Base-by-base conservation (phyloP, 2,888 invertebrate genomes). In the Zeuzera pyrina region DNA sequence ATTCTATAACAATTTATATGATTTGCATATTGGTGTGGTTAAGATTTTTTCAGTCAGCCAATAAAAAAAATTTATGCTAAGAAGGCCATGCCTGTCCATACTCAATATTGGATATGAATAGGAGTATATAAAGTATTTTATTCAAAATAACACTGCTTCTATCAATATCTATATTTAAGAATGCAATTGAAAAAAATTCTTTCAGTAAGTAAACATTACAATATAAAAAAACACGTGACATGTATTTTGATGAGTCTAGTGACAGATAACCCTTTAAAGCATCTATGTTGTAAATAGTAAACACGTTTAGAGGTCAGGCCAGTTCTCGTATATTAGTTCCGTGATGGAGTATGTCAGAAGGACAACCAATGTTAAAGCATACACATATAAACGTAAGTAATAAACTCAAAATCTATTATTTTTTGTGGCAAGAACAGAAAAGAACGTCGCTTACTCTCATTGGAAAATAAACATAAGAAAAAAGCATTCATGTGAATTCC, bases 281-380 rank as follows among this genome's bases (percentile, higher is more conserved):
- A 12, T 6, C 12, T 25, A 8, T 25, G 13, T 12, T 25, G 8
- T 41, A 44, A 42, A 60, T 60, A 66, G 59, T 53, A 62, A 40
- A 65, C 49, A 56, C 52, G 51, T 56, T 52, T 59, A 62, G 66
- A 74, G 73, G 69, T 71, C 70, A 69, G 67, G 69, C 63, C 45
- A 53, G 63, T 67, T 62, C 51, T 52, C 30, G 31, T 29, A 30
- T 38, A 49, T 54, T 12, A 68, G 61, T 70, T 76, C 73, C 65
- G 68, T 52, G 47, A 67, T 56, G 52, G 42, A 39, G 47, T 42
- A 43, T 50, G 51, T n/a, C 43, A 55, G 43, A 57, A 47, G 45
- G 48, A 49, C 49, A 43, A 36, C 65, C 61, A 58, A 56, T 59
- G 53, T 41, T 43, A 52, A 41, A 42, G 46, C 47, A 63, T 64